Evolutionary conservation across 2,797 vertebrate genomes (phyloP), one percentile per base, ranked within the genome.

Genomic region (Darevskia nairensis): DNA sequence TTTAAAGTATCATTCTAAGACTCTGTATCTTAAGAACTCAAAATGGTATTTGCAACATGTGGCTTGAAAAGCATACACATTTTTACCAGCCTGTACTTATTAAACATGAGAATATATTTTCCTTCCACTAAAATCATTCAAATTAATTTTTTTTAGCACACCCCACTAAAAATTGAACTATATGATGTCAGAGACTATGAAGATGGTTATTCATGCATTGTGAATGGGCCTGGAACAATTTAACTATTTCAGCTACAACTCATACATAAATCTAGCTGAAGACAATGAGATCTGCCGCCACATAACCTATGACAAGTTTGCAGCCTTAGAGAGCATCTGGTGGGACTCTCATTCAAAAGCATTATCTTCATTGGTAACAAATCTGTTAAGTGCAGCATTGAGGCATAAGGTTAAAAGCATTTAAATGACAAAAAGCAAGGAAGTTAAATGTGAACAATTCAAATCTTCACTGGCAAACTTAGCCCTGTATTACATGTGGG

Each of bases 21-120:
- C 46, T 55, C 27, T 10, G 64, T 32, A 55, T 55, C 32, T 80
- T 35, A 75, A 44, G 50, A 35, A 74, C n/a, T 85, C 9, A 91
- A 91, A 91, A 90, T 92, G 81, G 86, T 90, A 82, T 92, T 91
- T 88, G 79, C 39, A 90, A 91, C 84, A 78, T 91, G 92, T 90
- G 83, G 81, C 87, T 41, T 93, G 89, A 94, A 95, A 93, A 95
- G 71, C 88, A 90, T 95, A 93, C 91, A 93, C 92, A 92, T 94
- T 95, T 93, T 92, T 50, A 94, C 83, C 90, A 93, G 90, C 90
- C 90, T 94, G 88, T 90, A 93, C 64, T 89, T 92, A 50, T 95
- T 93, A 91, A 92, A 94, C 89, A 90, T 93, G 84, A 94, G 90
- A 91, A 89, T 90, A 76, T 93, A 21, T 55, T 88, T 87, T 64